These are phyloP conservation scores for Rhea pennata DNA, from an alignment of 2,113 vertebrate species.

Conservation along the genomic window DNA sequence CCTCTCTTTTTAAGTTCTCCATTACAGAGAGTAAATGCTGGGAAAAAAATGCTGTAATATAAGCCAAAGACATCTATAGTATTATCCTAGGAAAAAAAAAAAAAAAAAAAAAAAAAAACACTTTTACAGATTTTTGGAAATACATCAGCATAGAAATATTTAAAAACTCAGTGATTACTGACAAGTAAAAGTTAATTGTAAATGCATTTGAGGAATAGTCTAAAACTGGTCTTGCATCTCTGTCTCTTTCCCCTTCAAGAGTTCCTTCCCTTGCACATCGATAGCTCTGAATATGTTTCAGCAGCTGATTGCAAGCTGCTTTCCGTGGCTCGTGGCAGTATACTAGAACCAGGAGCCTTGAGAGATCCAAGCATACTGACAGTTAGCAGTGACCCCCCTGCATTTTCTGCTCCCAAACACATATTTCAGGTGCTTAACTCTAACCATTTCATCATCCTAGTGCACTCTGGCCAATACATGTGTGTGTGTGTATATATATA, in stretches of 20 bases:
- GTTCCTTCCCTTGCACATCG: background rate
- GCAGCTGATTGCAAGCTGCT: constrained; percentile 64
- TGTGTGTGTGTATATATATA: background rate
- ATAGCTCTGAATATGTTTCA: background rate
- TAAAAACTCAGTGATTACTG: constrained; percentile 37
- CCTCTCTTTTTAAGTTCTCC: constrained; percentile 34
- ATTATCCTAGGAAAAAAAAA: constrained; percentile 49
- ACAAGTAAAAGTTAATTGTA: constrained; percentile 34
- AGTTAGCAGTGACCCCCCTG: constrained; percentile 17
- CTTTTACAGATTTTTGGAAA: constrained; percentile 38
- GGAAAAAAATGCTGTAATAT: constrained; percentile 32
- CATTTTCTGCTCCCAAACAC: constrained; percentile 38
- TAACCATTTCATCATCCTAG: constrained; percentile 44
- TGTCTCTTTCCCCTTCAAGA: background rate
- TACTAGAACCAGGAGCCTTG: constrained; percentile 68
- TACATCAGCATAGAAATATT: constrained; percentile 16
- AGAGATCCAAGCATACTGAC: constrained; percentile 44
- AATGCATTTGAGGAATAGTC: constrained; percentile 44
- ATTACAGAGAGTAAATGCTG: constrained; percentile 52
- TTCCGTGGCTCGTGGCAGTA: constrained; percentile 30
- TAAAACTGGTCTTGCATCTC: constrained; percentile 31
- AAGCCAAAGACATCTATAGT: constrained; percentile 35
- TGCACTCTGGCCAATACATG: background rate
- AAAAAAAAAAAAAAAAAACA: constrained; percentile 55
- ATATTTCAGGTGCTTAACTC: constrained; percentile 59